Evolutionary conservation across 2,113 vertebrate genomes (phyloP).

Genomic region (Entelurus aequoreus): DNA sequence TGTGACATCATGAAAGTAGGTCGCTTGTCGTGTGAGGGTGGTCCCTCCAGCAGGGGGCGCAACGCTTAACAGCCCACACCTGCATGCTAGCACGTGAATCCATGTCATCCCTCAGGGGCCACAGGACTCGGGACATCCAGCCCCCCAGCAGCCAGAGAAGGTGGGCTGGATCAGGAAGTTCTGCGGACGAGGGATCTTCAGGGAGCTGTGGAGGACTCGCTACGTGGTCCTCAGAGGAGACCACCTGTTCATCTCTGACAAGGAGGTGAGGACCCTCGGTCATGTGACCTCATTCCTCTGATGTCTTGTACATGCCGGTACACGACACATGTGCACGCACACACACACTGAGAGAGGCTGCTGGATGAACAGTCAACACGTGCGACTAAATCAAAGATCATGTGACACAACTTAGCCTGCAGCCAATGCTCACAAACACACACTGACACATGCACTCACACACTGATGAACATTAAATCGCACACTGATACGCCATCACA

Average conservation of each 20-base stretch:
- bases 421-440: background rate
- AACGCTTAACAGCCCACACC: background rate
- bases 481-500: background rate
- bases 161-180: constrained; percentile 94
- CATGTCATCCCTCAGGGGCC: constrained; percentile 66
- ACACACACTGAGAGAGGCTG: background rate
- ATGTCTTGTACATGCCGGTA: too few relatives aligned
- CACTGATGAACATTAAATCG: background rate
- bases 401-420: constrained; percentile 1
- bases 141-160: constrained; percentile 78
- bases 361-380: background rate
- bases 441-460: background rate
- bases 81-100: background rate
- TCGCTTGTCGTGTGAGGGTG: background rate
- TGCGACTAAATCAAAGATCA: constrained; percentile 6
- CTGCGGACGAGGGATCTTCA: constrained; percentile 92
- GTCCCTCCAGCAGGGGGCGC: background rate
- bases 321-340: background rate
- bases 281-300: background rate
- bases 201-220: constrained; percentile 93
- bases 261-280: constrained; percentile 74
- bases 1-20: background rate
- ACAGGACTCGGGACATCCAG: constrained; percentile 73
- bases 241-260: constrained; percentile 86
- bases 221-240: constrained; percentile 87